Evolutionary conservation across 2,113 vertebrate species (phyloP).

Genomic region (Poeciliopsis retropinna): DNA sequence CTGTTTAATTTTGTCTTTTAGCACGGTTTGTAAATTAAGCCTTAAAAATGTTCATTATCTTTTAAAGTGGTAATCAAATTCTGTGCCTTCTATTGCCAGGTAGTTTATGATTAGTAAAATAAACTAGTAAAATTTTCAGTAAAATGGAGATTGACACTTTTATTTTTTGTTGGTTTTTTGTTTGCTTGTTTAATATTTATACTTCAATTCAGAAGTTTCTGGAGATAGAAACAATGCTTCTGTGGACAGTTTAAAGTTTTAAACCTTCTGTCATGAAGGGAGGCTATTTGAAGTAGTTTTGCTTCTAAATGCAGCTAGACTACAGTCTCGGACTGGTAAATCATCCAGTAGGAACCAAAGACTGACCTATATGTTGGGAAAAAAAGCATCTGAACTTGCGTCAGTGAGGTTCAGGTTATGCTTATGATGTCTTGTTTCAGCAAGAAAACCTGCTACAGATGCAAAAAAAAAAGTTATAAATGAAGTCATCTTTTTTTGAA

Average conservation of each 20-base stretch:
- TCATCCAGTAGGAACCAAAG: constrained; percentile 18
- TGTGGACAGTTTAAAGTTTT: neutral
- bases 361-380: constrained; percentile 8
- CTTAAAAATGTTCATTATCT: neutral
- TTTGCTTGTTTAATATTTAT: neutral
- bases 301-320: constrained; percentile 1
- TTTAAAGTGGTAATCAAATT: neutral
- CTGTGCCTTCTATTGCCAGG: neutral
- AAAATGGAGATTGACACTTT: neutral
- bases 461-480: neutral
- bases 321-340: neutral
- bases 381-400: constrained; percentile 28
- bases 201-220: neutral
- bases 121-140: no score
- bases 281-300: neutral
- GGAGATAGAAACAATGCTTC: no score
- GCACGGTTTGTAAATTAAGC: no score
- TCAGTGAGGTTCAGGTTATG: constrained; percentile 34
- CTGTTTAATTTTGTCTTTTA: no score
- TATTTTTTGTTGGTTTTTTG: no score
- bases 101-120: neutral
- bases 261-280: neutral
- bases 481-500: neutral
- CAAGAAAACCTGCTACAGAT: constrained; percentile 34
- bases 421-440: constrained; percentile 21